Conservation (phyloP, 1,140 invertebrate species). For the Ceratosolen solmsi region DNA sequence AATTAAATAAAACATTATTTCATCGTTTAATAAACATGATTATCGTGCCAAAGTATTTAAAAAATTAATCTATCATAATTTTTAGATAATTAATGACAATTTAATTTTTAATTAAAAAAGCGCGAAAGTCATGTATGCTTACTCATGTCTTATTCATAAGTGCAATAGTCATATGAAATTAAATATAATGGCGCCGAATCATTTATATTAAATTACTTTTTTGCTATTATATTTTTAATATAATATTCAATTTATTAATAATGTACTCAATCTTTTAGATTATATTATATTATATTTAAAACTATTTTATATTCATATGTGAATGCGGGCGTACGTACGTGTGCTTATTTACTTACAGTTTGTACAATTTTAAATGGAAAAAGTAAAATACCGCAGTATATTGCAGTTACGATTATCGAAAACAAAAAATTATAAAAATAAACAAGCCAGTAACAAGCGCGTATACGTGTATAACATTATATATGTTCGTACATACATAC, state of each 20-base stretch:
- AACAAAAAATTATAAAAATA: background rate
- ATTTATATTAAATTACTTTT: conserved; percentile 17
- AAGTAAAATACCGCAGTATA: background rate
- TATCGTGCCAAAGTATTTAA: conserved; percentile 33
- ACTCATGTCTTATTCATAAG: background rate
- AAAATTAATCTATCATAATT: conserved; percentile 30
- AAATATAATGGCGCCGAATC: conserved; percentile 1
- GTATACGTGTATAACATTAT: background rate
- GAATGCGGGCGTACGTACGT: background rate
- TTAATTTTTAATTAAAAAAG: conserved; percentile 6
- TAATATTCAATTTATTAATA: background rate
- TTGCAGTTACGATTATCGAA: background rate
- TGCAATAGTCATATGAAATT: background rate
- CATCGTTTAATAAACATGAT: background rate
- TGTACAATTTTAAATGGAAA: background rate
- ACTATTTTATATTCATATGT: background rate
- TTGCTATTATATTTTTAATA: background rate
- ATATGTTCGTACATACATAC: background rate
- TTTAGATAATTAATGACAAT: conserved; percentile 21
- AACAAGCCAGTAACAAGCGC: background rate
- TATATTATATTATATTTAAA: background rate
- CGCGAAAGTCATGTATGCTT: background rate
- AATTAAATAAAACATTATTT: conserved; percentile 17
- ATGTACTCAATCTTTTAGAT: background rate
- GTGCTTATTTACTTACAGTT: background rate